Conservation (phyloP, 2,113 vertebrate species). For the Cichladusa arquata region DNA sequence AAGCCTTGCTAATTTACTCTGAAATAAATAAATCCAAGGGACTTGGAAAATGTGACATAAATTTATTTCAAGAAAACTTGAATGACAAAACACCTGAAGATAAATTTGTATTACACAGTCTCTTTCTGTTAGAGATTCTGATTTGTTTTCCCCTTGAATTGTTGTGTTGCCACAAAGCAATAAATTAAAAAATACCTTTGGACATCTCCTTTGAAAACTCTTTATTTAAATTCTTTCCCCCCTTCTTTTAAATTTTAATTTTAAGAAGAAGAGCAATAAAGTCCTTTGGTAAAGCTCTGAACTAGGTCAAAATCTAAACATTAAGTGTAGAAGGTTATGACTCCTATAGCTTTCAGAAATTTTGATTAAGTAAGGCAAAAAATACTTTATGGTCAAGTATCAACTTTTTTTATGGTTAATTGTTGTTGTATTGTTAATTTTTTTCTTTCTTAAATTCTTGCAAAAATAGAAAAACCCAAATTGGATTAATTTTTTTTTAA, state of each 20-base stretch:
- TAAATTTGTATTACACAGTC: not conserved
- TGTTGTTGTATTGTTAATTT: slow-evolving; percentile 2
- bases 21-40: not conserved
- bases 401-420: not conserved
- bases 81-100: not conserved
- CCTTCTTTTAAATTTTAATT: not conserved
- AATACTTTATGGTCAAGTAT: not conserved
- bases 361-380: slow-evolving; percentile 33
- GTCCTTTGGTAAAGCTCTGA: slow-evolving; percentile 15
- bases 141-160: not conserved
- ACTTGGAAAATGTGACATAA: not conserved
- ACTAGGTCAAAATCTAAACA: not conserved
- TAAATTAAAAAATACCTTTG: not conserved
- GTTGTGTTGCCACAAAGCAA: not conserved
- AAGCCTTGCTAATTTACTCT: not conserved
- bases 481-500: not conserved
- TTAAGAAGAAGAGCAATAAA: slow-evolving; percentile 29
- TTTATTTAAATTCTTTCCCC: not conserved
- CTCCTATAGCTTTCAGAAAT: not conserved
- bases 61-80: not conserved
- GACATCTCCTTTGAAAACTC: not conserved
- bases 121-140: not conserved
- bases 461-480: not conserved
- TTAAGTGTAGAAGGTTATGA: not conserved
- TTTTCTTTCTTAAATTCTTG: not conserved